Evolutionary conservation across 1,140 invertebrate species (phyloP).

Genomic region (Zaprionus inermis): DNA sequence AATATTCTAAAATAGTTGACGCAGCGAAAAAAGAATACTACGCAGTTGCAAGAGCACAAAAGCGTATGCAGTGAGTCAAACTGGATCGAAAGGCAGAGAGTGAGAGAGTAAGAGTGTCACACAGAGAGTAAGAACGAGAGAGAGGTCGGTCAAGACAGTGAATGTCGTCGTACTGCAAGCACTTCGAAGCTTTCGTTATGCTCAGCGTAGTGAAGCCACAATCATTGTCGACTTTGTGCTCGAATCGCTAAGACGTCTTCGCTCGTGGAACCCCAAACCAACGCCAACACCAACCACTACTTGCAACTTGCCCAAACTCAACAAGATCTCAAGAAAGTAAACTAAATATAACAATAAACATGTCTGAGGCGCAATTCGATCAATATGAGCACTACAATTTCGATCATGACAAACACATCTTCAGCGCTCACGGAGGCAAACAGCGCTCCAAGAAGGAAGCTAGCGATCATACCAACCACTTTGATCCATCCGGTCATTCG

Average conservation of each 20-base stretch:
- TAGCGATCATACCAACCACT: constrained; percentile 93
- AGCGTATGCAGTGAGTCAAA: background rate
- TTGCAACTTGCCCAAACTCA: constrained; percentile 40
- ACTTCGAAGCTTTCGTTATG: constrained; percentile 28
- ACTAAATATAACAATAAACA: constrained; percentile 28
- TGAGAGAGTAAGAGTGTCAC: background rate
- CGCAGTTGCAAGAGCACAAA: constrained; percentile 19
- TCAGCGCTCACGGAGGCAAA: constrained; percentile 92
- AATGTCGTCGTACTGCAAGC: constrained; percentile 3
- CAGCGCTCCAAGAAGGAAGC: constrained; percentile 94
- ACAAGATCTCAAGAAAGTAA: constrained; percentile 43
- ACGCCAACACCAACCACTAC: background rate
- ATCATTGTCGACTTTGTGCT: constrained; percentile 14
- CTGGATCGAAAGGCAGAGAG: constrained; percentile 9
- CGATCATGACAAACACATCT: constrained; percentile 94
- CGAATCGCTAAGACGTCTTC: constrained; percentile 25
- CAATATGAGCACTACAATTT: constrained; percentile 96
- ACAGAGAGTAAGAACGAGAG: background rate
- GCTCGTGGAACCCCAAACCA: background rate
- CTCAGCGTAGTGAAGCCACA: background rate
- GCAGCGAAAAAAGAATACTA: constrained; percentile 1
- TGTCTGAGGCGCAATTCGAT: constrained; percentile 88
- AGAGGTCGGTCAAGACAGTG: background rate
- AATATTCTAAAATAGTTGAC: background rate
- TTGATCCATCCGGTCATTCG: constrained; percentile 95